A percentile compares a stretch with the other conserved stretches of the same genome.
phyloP scores from a whole-genome alignment of 2,888 invertebrate genomes.

The Tortrix viridana region DNA sequence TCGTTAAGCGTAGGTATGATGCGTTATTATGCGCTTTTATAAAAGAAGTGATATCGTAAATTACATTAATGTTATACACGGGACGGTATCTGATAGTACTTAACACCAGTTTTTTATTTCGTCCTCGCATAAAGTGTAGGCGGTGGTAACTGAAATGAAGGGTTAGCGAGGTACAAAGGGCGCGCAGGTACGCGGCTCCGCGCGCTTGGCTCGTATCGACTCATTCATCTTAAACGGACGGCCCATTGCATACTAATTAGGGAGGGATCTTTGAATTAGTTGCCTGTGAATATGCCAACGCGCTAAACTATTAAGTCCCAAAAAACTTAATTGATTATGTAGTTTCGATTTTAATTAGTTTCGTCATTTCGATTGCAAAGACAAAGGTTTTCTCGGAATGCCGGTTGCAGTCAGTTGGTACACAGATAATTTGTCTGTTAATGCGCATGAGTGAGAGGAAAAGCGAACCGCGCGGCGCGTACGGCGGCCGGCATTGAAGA shows the following conservation, averaged over 20 bases:
- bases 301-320: conserved; percentile 1
- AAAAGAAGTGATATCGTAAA: conserved; percentile 20
- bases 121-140: conserved; percentile 22
- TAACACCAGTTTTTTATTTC: conserved; percentile 25
- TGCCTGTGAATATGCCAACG: conserved; percentile 29
- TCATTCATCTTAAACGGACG: conserved; percentile 64
- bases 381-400: conserved; percentile 1
- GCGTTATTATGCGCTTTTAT: conserved; percentile 25
- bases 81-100: conserved; percentile 26
- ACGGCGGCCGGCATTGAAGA: conserved; percentile 68
- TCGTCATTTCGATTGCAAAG: background rate
- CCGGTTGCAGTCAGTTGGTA: conserved; percentile 6
- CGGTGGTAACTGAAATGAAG: conserved; percentile 39
- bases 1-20: conserved; percentile 34
- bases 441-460: conserved; percentile 26
- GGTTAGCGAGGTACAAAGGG: conserved; percentile 52
- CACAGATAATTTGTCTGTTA: conserved; percentile 23
- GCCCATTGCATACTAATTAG: conserved; percentile 67
- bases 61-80: conserved; percentile 26
- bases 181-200: conserved; percentile 70
- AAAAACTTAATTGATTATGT: conserved; percentile 27
- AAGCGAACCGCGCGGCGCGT: conserved; percentile 63
- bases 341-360: background rate
- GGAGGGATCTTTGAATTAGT: conserved; percentile 40
- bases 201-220: conserved; percentile 62